Percentiles rank a stretch among this genome's conserved stretches.
phyloP scores from a whole-genome alignment of 2,797 vertebrate genomes.

The Falco concolor region DNA sequence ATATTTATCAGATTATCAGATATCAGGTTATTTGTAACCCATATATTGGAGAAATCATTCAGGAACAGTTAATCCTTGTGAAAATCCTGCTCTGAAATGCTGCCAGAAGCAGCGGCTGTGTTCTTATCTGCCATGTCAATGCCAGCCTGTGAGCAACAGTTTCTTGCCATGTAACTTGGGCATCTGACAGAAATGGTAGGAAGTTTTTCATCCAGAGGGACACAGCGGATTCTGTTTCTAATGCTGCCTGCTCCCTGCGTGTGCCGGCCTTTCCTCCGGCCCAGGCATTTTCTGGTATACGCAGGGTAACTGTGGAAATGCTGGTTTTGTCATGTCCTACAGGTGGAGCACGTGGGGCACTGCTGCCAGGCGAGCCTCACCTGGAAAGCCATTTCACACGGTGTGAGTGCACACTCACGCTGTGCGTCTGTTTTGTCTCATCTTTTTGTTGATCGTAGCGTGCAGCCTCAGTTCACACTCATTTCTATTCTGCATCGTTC shows the following conservation, averaged over 20 bases:
- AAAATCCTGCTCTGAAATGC: slow-evolving; percentile 25
- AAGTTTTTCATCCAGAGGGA: not conserved
- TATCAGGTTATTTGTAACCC: slow-evolving; percentile 3
- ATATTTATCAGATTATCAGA: too few species aligned
- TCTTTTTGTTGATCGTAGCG: not conserved
- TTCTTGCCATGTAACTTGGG: too few species aligned
- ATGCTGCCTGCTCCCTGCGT: not conserved
- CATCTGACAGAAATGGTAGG: not conserved
- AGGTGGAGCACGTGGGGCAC: not conserved
- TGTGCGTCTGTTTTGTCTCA: not conserved
- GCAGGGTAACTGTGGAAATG: fast-evolving
- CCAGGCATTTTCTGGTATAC: fast-evolving
- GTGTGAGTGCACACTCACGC: fast-evolving
- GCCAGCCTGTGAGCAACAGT: not conserved
- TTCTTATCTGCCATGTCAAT: not conserved
- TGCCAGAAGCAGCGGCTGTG: slow-evolving; percentile 13
- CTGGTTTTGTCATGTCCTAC: not conserved
- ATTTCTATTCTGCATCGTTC: not conserved
- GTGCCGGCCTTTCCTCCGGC: not conserved
- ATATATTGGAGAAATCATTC: slow-evolving; percentile 13
- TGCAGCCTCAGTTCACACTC: not conserved
- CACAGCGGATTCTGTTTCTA: not conserved
- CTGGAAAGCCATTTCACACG: not conserved
- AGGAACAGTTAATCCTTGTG: slow-evolving; percentile 36
- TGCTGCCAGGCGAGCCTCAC: fast-evolving